A percentile compares a stretch with the other conserved stretches of the same genome.
Evolutionary conservation across 2,888 invertebrate genomes (phyloP).

Genomic region (Dryadula phaetusa): DNA sequence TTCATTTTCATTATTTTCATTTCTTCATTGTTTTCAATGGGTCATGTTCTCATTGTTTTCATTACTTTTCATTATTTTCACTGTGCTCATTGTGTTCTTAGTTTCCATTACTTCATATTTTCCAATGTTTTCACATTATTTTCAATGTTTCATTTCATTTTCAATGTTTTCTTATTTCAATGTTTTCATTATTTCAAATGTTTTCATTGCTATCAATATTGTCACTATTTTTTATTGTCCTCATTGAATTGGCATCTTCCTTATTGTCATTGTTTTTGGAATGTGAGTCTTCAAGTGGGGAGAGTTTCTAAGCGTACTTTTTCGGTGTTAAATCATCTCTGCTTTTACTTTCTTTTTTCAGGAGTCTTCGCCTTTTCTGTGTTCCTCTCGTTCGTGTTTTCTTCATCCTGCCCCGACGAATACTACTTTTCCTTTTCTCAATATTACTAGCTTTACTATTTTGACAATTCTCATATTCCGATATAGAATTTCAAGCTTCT

Average conservation of each 20-base stretch:
- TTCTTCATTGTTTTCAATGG: slow-evolving; percentile 10
- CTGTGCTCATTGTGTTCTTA: not conserved
- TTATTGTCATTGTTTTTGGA: slow-evolving; percentile 65
- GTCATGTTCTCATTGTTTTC: slow-evolving; percentile 2
- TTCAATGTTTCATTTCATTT: slow-evolving; percentile 6
- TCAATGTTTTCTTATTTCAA: not conserved
- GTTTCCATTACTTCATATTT: not conserved
- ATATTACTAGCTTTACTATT: slow-evolving; percentile 76
- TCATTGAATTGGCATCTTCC: slow-evolving; percentile 55
- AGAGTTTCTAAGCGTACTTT: slow-evolving; percentile 74
- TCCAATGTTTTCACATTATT: slow-evolving; percentile 3
- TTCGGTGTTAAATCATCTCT: slow-evolving; percentile 71
- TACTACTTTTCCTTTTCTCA: slow-evolving; percentile 76
- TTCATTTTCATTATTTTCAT: slow-evolving; percentile 49
- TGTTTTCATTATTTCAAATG: not conserved
- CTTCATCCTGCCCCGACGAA: slow-evolving; percentile 73
- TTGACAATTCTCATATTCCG: slow-evolving; percentile 67
- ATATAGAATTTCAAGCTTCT: slow-evolving; percentile 60
- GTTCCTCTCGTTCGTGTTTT: slow-evolving; percentile 62
- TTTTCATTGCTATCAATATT: slow-evolving; percentile 15
- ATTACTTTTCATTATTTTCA: not conserved
- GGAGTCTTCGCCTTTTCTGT: no score
- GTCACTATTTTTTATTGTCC: slow-evolving; percentile 48
- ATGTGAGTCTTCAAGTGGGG: slow-evolving; percentile 69
- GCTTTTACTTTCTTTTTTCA: slow-evolving; percentile 64